Conservation (phyloP, 2,888 invertebrate species). For the Lasioglossum morio region DNA sequence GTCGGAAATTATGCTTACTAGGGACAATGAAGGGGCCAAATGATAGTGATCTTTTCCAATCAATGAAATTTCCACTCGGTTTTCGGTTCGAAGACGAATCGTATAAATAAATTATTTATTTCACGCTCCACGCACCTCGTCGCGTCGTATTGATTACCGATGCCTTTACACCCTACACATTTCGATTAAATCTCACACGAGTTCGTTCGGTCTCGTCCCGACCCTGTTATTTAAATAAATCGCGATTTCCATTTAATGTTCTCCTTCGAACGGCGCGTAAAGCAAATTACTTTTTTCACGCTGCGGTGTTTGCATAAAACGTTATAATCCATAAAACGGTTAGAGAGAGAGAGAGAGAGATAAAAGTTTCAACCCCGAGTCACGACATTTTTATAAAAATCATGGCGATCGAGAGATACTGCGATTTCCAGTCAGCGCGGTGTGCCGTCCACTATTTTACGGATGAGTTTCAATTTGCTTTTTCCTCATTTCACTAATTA, state of each 20-base stretch:
- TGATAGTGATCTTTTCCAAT: no score
- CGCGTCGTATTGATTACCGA: background rate
- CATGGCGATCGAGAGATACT: constrained; percentile 5
- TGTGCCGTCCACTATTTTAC: background rate
- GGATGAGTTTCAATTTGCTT: constrained; percentile 30
- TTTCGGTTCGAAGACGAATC: background rate
- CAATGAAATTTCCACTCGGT: background rate
- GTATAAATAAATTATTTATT: background rate
- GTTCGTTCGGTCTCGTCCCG: background rate
- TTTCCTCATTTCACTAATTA: constrained; percentile 28
- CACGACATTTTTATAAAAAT: constrained; percentile 43
- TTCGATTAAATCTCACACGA: background rate
- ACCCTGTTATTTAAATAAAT: constrained; percentile 8
- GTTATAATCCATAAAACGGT: constrained; percentile 8
- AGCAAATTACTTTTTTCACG: constrained; percentile 36
- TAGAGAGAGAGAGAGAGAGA: background rate
- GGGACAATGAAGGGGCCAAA: no score
- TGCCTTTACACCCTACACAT: background rate
- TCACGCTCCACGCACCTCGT: background rate
- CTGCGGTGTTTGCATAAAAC: constrained; percentile 24
- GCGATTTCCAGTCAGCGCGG: background rate
- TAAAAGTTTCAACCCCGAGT: background rate
- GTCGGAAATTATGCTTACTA: no score
- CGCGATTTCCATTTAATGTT: background rate
- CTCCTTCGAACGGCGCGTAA: constrained; percentile 2